Percentiles rank a stretch among this genome's conserved stretches.
phyloP scores from a whole-genome alignment of 1,140 invertebrate species.

The Tetragonula clypearis region DNA sequence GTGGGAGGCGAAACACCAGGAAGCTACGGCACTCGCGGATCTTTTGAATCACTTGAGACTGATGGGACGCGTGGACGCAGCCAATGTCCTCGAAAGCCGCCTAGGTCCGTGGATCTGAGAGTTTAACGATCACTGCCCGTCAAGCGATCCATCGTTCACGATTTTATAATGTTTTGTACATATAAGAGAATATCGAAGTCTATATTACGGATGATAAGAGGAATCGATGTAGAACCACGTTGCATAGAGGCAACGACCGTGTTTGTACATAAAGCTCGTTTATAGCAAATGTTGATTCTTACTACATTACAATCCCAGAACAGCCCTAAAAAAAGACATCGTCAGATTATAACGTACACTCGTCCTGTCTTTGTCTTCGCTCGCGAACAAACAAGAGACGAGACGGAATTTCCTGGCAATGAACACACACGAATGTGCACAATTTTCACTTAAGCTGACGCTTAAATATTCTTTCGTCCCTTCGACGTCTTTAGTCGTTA shows the following conservation, averaged over 20 bases:
- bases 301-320: background rate
- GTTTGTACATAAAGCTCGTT: slow-evolving; percentile 70
- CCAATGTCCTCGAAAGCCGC: slow-evolving; percentile 92
- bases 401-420: too few species aligned
- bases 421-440: too few species aligned
- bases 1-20: slow-evolving; percentile 96
- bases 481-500: too few species aligned
- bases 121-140: slow-evolving; percentile 18
- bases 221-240: slow-evolving; percentile 60
- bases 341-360: background rate
- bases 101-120: slow-evolving; percentile 88
- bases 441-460: too few species aligned
- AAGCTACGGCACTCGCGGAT: slow-evolving; percentile 92
- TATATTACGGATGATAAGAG: slow-evolving; percentile 36
- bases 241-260: slow-evolving; percentile 57
- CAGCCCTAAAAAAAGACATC: background rate
- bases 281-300: slow-evolving; percentile 52
- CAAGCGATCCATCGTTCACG: background rate
- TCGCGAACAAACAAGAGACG: background rate
- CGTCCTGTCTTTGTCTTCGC: background rate
- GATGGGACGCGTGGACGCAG: slow-evolving; percentile 96
- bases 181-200: slow-evolving; percentile 41
- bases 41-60: slow-evolving; percentile 94
- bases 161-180: slow-evolving; percentile 63
- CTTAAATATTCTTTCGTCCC: too few species aligned